Evolutionary conservation across 2,888 invertebrate genomes (phyloP).

Genomic region (Cheilosia vulpina): DNA sequence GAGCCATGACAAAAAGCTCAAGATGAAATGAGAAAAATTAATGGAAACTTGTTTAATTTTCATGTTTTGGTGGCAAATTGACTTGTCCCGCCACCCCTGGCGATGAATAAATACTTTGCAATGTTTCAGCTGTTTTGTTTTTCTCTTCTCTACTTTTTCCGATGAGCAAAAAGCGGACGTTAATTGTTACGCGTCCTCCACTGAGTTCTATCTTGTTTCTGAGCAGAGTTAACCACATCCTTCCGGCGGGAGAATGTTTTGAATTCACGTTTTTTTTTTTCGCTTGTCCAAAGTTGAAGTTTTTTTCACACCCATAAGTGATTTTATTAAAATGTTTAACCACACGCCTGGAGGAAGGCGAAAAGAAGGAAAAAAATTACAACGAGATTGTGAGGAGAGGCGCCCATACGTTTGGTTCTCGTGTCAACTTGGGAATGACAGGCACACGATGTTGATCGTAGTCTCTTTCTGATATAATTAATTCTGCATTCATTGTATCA

Average conservation of each 20-base stretch:
- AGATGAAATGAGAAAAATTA: conserved; percentile 62
- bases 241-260: conserved; percentile 23
- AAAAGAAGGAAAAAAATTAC: conserved; percentile 13
- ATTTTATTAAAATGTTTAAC: conserved; percentile 49
- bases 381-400: background rate
- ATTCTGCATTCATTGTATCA: conserved; percentile 41
- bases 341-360: background rate
- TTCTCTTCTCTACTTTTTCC: background rate
- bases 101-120: conserved; percentile 13
- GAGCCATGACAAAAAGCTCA: conserved; percentile 48
- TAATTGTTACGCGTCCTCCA: conserved; percentile 47
- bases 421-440: conserved; percentile 52
- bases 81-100: conserved; percentile 34
- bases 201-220: conserved; percentile 1
- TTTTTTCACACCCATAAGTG: conserved; percentile 43
- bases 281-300: conserved; percentile 9
- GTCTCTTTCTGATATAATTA: conserved; percentile 48
- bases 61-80: conserved; percentile 62
- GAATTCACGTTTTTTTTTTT: conserved; percentile 11
- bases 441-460: conserved; percentile 38
- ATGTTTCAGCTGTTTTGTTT: conserved; percentile 13
- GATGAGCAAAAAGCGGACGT: conserved; percentile 29
- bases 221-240: conserved; percentile 52
- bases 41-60: conserved; percentile 73
- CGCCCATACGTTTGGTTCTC: conserved; percentile 43